These are phyloP conservation scores for Dallia pectoralis DNA, from an alignment of 2,797 vertebrate genomes.

Conservation along the genomic window DNA sequence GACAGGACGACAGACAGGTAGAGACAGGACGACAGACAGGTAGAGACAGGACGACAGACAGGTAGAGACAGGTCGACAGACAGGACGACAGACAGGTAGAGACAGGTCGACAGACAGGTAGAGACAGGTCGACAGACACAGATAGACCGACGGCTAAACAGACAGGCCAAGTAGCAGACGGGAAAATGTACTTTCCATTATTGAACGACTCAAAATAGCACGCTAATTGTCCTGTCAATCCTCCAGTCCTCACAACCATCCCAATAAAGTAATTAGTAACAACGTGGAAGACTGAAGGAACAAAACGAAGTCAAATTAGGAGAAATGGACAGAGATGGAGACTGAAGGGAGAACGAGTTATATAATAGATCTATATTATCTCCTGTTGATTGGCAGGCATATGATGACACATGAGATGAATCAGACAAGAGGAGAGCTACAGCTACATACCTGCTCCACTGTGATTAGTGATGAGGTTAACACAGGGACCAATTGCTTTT, in stretches of 20 bases:
- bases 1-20: no score
- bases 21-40: no score
- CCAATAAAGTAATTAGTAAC: background rate
- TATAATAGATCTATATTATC: conserved; percentile 38
- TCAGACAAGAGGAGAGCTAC: conserved; percentile 54
- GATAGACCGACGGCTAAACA: no score
- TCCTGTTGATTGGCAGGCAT: conserved; percentile 65
- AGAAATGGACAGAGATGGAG: background rate
- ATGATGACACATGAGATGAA: conserved; percentile 72
- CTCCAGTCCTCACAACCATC: background rate
- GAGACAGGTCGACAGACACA: no score
- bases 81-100: no score
- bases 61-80: no score
- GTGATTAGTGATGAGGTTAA: conserved; percentile 67
- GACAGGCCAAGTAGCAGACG: no score
- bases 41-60: no score
- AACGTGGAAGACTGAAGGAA: background rate
- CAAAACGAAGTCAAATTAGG: background rate
- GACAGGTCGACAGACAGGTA: no score
- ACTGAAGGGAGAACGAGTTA: conserved; percentile 28
- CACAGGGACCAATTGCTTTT: conserved; percentile 70
- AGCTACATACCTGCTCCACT: conserved; percentile 59
- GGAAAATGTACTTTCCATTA: background rate
- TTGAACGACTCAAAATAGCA: background rate
- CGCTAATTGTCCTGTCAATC: conserved; percentile 1